Percentiles rank a stretch among this genome's conserved stretches.
Conservation (phyloP, 2,113 vertebrate species). For the Tinamus guttatus region DNA sequence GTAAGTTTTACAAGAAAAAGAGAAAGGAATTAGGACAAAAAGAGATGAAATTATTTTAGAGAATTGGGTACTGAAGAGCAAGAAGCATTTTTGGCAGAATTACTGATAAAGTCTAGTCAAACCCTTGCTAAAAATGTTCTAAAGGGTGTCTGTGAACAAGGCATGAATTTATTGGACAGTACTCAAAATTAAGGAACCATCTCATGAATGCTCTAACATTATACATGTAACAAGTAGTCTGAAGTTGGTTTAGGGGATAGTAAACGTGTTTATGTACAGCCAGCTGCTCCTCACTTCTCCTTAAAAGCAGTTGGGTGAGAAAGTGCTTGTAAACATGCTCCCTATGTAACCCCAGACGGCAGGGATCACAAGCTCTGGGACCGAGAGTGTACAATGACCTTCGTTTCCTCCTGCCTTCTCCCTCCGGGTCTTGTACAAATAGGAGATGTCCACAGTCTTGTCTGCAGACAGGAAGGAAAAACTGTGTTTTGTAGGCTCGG, state of each 20-base stretch:
- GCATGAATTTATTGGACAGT: background rate
- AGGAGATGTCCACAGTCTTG: background rate
- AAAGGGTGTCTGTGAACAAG: background rate
- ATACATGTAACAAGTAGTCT: background rate
- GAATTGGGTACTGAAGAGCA: background rate
- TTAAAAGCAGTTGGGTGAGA: background rate
- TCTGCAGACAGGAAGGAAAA: background rate
- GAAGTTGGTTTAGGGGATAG: background rate
- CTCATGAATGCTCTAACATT: background rate
- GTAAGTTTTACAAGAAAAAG: background rate
- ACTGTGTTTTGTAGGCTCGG: background rate
- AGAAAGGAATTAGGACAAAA: background rate
- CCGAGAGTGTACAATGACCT: rapidly evolving
- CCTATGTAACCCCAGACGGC: background rate
- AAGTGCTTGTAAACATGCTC: background rate
- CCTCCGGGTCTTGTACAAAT: background rate
- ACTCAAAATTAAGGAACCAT: background rate
- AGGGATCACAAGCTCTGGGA: background rate
- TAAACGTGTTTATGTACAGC: background rate
- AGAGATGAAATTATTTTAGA: background rate
- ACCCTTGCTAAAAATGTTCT: background rate
- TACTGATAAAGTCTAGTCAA: rapidly evolving
- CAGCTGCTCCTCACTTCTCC: background rate
- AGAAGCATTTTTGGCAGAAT: background rate
- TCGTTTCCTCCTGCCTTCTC: background rate